These are phyloP conservation scores for Perccottus glenii DNA, from an alignment of 2,113 vertebrate species.

Conservation along the genomic window DNA sequence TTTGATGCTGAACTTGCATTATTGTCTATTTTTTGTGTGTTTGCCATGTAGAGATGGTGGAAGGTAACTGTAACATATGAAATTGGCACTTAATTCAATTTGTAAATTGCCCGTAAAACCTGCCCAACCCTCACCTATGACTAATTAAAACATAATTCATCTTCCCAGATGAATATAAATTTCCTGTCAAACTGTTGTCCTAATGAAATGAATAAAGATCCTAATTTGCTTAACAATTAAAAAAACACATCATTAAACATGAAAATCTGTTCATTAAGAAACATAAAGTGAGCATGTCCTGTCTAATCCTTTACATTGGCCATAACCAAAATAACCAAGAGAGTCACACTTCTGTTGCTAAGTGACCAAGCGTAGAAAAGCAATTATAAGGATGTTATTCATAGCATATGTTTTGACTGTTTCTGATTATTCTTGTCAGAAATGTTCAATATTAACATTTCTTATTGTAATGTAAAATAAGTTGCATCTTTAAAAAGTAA, in stretches of 20 bases:
- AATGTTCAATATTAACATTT: background rate
- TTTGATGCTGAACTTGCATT: too few species aligned
- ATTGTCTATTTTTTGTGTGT: background rate
- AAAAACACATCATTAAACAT: conserved; percentile 8
- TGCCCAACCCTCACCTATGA: conserved; percentile 1
- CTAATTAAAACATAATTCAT: conserved; percentile 8
- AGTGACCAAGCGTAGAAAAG: background rate
- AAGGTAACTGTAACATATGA: background rate
- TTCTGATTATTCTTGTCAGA: background rate
- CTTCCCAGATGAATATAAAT: background rate
- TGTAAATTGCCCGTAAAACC: background rate
- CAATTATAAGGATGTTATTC: conserved; percentile 12
- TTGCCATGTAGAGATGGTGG: background rate
- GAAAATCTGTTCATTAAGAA: background rate
- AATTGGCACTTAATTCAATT: conserved; percentile 7
- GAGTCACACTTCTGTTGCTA: conserved; percentile 13
- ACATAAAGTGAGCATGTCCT: background rate
- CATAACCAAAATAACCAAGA: background rate
- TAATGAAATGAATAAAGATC: conserved; percentile 5
- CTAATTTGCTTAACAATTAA: conserved; percentile 2
- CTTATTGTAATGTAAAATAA: conserved; percentile 2
- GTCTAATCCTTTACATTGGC: background rate
- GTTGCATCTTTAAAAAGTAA: background rate
- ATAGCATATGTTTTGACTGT: background rate
- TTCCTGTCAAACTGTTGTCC: too few species aligned